Base-by-base conservation (phyloP, 92 coral and sea anemone genomes). In the Plumapathes pennacea region DNA sequence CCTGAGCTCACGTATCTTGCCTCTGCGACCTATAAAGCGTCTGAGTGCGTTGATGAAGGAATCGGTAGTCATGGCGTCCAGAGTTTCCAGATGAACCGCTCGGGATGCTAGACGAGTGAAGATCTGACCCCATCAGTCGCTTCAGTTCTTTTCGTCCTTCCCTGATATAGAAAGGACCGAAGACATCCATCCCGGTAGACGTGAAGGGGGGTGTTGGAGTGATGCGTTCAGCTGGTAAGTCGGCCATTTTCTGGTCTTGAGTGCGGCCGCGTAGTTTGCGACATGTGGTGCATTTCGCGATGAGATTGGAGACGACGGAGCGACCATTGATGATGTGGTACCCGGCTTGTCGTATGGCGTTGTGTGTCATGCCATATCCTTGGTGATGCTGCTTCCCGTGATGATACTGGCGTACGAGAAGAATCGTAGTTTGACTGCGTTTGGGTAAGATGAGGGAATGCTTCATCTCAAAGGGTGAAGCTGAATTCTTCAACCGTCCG, bases 401-500 rank as follows among this genome's bases (percentile, higher is more conserved):
- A 49, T 74, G 81, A 55, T 39, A 74, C 38, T 63, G 74, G 41
- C 30, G 40, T 20, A 74, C 55, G 32, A 74, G 31, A 32, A 74
- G 73, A 26, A 19, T 15, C 34, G 76, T 75, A 28, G 56, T 45
- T 26, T 66, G 76, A 15, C 75, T 44, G 37, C 31, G 57, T 48
- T 48, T 60, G 3, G 77, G 77, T 29, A 76, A 61, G 50, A 76
- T 57, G 5, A 77, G 46, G n/a, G 77, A 72, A 38, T 77, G 77
- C 37, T 68, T 77, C 29, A 54, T 54, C 17, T 60, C 60, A 31
- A 48, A 69, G 6, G 76, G 64, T 53, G 45, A 51, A 15, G 64
- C 62, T 30, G 54, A 42, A 37, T 41, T 51, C 25, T 61, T 24
- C 14, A 76, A 34, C 11, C 76, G 65, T 20, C 83, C 83, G 10